Evolutionary conservation across 2,113 vertebrate genomes (phyloP).

Genomic region (Dromas ardeola): DNA sequence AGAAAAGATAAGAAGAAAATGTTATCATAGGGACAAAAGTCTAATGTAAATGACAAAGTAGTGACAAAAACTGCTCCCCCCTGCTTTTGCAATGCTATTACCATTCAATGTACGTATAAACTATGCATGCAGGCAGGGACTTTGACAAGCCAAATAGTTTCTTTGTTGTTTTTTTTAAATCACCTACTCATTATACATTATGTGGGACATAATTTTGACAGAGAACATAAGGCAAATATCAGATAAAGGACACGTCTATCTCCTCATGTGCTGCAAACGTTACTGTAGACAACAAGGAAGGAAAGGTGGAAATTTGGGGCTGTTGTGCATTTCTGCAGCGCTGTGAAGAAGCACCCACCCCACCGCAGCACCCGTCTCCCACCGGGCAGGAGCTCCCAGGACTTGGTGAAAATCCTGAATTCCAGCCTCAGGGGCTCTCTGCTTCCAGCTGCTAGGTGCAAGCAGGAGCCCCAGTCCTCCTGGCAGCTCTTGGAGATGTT

Average conservation of each 20-base stretch:
- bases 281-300: fast-evolving
- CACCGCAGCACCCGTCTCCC: neutral
- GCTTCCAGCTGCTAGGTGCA: fast-evolving
- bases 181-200: neutral
- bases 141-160: neutral
- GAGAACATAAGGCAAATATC: neutral
- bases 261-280: neutral
- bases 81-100: neutral
- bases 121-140: neutral
- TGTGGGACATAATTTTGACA: neutral
- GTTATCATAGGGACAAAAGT: neutral
- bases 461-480: fast-evolving
- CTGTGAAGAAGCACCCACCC: neutral
- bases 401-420: neutral
- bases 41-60: neutral
- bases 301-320: neutral
- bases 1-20: neutral
- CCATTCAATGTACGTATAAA: neutral
- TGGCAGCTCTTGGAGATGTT: fast-evolving
- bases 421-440: neutral
- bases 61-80: neutral
- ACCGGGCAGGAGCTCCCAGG: neutral
- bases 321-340: neutral
- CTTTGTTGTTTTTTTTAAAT: neutral
- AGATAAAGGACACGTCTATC: neutral